Evolutionary conservation across 2,797 vertebrate species (phyloP).

Genomic region (Phalloptychus januarius): DNA sequence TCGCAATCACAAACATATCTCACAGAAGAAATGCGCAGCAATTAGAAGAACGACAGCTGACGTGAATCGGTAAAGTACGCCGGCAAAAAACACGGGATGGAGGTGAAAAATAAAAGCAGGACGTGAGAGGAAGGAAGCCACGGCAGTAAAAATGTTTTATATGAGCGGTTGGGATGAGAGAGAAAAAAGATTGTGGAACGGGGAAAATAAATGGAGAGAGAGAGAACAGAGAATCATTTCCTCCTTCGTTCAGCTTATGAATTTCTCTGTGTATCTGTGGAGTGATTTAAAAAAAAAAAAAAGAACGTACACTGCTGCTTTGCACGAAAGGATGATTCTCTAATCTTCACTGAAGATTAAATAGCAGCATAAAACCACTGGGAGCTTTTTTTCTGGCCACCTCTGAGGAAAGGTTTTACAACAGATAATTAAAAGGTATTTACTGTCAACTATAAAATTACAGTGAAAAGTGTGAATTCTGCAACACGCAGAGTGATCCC

Average conservation of each 20-base stretch:
- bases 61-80: conserved; percentile 54
- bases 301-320: background rate
- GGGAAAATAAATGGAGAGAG: conserved; percentile 2
- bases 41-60: conserved; percentile 46
- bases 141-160: conserved; percentile 53
- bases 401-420: conserved; percentile 4
- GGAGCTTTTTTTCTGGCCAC: background rate
- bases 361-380: conserved; percentile 4
- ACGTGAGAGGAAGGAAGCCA: conserved; percentile 27
- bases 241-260: conserved; percentile 15
- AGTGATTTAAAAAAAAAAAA: conserved; percentile 28
- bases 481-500: conserved; percentile 10
- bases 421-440: conserved; percentile 10
- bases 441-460: conserved; percentile 17
- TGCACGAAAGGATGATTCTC: conserved; percentile 3
- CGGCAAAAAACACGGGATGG: conserved; percentile 24
- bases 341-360: conserved; percentile 10
- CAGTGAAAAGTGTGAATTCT: conserved; percentile 31
- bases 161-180: conserved; percentile 34
- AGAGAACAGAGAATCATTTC: conserved; percentile 13
- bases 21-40: conserved; percentile 31
- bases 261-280: conserved; percentile 27
- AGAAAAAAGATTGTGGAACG: conserved; percentile 18
- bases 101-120: conserved; percentile 24
- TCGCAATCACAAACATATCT: conserved; percentile 33